Percentiles rank a stretch among this genome's conserved stretches.
Conservation (phyloP, 2,888 invertebrate species). For the Spodoptera exigua region DNA sequence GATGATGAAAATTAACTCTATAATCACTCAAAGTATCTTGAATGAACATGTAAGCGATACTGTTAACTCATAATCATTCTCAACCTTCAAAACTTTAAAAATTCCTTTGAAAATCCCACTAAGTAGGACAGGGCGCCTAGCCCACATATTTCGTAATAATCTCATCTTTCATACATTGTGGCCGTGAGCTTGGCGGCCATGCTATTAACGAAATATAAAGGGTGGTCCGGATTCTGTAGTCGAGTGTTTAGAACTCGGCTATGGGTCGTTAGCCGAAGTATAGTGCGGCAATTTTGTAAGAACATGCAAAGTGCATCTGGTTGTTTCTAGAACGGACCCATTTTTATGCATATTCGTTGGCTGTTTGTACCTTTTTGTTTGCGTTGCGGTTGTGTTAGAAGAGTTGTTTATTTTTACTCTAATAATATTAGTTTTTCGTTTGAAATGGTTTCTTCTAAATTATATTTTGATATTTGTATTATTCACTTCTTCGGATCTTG, state of each 20-base stretch:
- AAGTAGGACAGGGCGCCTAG: slow-evolving; percentile 45
- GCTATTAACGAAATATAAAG: slow-evolving; percentile 63
- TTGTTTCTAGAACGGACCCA: slow-evolving; percentile 36
- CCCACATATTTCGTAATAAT: slow-evolving; percentile 58
- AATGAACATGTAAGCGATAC: too few species aligned
- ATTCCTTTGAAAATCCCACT: slow-evolving; percentile 28
- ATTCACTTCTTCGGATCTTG: too few species aligned
- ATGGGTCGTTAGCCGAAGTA: slow-evolving; percentile 58
- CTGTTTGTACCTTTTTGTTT: slow-evolving; percentile 13
- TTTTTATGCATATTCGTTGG: slow-evolving; percentile 33
- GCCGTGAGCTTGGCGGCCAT: slow-evolving; percentile 39
- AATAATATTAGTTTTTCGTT: slow-evolving; percentile 1
- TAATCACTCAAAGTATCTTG: too few species aligned
- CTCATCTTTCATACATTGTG: slow-evolving; percentile 60
- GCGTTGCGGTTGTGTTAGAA: slow-evolving; percentile 7
- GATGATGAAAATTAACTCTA: too few species aligned
- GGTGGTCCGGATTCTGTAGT: slow-evolving; percentile 56
- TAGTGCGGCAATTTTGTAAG: slow-evolving; percentile 54
- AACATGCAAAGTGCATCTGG: slow-evolving; percentile 56
- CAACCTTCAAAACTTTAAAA: slow-evolving; percentile 23
- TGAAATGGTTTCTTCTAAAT: too few species aligned
- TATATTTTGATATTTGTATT: too few species aligned
- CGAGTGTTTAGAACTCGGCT: slow-evolving; percentile 56
- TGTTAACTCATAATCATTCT: background rate
- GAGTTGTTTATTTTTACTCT: background rate